Evolutionary conservation across 2,797 vertebrate species (phyloP).

Genomic region (Gymnoscopelus braueri): DNA sequence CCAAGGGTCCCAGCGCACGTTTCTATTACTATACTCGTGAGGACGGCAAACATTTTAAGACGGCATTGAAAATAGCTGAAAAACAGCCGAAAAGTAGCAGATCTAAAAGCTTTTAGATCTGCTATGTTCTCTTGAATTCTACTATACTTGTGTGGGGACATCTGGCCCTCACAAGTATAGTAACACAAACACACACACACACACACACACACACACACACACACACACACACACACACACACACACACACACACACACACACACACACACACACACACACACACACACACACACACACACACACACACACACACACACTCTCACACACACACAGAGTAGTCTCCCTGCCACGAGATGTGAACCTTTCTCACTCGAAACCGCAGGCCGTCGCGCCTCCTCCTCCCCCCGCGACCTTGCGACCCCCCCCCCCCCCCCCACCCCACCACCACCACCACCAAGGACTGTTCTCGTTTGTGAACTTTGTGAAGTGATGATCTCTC

Average conservation of each 20-base stretch:
- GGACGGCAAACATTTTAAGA: too few species aligned
- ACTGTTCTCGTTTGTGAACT: constrained; percentile 74
- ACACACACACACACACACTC: constrained; percentile 14
- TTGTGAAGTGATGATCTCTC: constrained; percentile 76
- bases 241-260: constrained; percentile 13
- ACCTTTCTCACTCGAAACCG: constrained; percentile 50
- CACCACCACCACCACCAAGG: constrained; percentile 40
- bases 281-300: constrained; percentile 8
- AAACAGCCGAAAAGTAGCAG: too few species aligned
- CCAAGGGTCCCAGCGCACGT: too few species aligned
- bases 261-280: constrained; percentile 1
- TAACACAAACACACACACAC: constrained; percentile 2
- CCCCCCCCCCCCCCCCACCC: too few species aligned
- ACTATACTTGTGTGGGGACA: too few species aligned
- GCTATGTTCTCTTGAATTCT: too few species aligned
- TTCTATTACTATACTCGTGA: too few species aligned
- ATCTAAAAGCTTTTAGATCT: too few species aligned
- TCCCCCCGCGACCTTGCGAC: too few species aligned
- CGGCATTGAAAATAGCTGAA: too few species aligned
- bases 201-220: constrained; percentile 11
- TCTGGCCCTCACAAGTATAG: neutral
- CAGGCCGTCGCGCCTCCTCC: constrained; percentile 26
- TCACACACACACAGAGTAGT: constrained; percentile 66
- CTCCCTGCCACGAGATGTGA: constrained; percentile 45
- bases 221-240: neutral